Conservation (phyloP, 2,797 vertebrate genomes). For the Champsocephalus esox region DNA sequence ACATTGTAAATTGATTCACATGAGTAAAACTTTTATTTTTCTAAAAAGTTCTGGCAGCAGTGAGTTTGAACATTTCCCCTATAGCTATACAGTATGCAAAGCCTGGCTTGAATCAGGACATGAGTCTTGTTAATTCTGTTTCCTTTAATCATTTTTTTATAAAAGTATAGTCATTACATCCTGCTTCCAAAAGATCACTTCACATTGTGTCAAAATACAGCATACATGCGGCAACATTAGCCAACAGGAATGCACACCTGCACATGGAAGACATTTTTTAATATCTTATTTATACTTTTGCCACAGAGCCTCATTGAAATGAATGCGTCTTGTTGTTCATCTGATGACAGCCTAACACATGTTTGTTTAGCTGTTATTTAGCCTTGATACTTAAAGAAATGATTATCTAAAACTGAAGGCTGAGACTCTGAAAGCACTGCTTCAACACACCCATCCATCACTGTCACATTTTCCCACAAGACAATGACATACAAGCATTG, state of each 20-base stretch:
- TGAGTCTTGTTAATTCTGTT: background rate
- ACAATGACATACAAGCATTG: background rate
- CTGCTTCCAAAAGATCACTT: background rate
- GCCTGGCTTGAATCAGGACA: background rate
- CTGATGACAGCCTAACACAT: background rate
- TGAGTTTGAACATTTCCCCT: background rate
- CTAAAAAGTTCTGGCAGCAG: conserved; percentile 9
- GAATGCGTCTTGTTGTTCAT: conserved; percentile 1
- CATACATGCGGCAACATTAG: background rate
- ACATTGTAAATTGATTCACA: conserved; percentile 18
- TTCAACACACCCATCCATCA: conserved; percentile 42
- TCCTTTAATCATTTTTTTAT: background rate
- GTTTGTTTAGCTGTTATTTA: conserved; percentile 1
- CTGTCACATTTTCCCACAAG: conserved; percentile 23
- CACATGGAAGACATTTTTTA: background rate
- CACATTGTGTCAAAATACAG: background rate
- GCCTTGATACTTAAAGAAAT: conserved; percentile 25
- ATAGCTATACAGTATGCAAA: conserved; percentile 1
- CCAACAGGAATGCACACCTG: background rate
- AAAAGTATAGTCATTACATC: background rate
- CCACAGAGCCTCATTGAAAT: background rate
- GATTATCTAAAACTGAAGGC: conserved; percentile 14
- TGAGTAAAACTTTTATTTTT: background rate
- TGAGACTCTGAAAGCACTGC: conserved; percentile 10
- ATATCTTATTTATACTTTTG: background rate